Evolutionary conservation across 1,140 invertebrate species (phyloP).

Genomic region (Sycobia sp.): DNA sequence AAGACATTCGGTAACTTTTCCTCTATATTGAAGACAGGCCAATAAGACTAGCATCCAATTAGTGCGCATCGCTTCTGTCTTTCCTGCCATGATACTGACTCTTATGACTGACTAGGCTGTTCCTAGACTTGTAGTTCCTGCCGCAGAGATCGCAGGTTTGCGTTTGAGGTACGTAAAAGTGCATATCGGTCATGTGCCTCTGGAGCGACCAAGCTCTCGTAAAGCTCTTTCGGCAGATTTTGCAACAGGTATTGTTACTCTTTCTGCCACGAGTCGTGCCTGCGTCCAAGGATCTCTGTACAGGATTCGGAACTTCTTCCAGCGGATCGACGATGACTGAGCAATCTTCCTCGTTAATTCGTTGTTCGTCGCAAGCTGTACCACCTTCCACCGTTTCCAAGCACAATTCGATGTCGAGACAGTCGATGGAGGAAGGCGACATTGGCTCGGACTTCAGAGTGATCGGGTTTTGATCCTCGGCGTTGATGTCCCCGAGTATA

Average conservation of each 20-base stretch:
- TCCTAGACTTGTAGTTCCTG: constrained; percentile 62
- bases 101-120: constrained; percentile 64
- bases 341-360: neutral
- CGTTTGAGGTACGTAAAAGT: constrained; percentile 62
- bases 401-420: neutral
- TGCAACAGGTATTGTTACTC: constrained; percentile 53
- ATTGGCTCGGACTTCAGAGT: constrained; percentile 54
- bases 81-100: constrained; percentile 61
- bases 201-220: constrained; percentile 63
- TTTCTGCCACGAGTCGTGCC: constrained; percentile 14
- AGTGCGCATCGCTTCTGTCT: constrained; percentile 46
- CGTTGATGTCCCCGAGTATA: constrained; percentile 54
- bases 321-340: no score
- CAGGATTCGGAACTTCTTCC: neutral
- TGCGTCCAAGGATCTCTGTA: neutral
- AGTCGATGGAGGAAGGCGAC: constrained; percentile 40
- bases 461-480: constrained; percentile 54
- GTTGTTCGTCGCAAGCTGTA: neutral
- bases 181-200: constrained; percentile 63
- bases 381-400: neutral
- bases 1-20: no score
- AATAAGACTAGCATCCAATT: constrained; percentile 45
- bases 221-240: constrained; percentile 62
- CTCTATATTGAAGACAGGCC: no score
- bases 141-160: constrained; percentile 61